Conservation (phyloP, 2,888 invertebrate genomes). For the Holacanthella duospinosa region DNA sequence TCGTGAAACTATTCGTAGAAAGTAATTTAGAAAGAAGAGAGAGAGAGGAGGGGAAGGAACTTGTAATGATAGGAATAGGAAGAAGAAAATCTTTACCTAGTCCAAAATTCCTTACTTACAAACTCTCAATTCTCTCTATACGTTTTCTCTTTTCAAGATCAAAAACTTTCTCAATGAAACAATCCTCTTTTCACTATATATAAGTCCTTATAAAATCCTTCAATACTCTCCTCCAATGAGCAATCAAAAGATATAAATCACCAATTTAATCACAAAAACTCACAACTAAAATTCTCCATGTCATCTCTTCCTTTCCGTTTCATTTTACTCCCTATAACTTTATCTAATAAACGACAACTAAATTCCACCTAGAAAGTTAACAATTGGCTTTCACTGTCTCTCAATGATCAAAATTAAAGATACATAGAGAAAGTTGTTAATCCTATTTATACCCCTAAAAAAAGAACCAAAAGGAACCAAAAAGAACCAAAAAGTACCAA, state of each 20-base stretch:
- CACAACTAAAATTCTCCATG: constrained; percentile 27
- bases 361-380: not conserved
- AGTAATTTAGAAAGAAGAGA: constrained; percentile 2
- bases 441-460: not conserved
- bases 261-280: constrained; percentile 36
- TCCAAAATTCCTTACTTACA: too few species aligned
- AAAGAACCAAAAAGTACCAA: too few species aligned
- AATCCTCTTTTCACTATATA: too few species aligned
- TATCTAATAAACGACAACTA: not conserved
- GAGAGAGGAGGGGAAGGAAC: not conserved
- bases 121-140: not conserved
- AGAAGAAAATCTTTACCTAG: not conserved
- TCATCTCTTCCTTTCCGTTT: constrained; percentile 24
- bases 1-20: not conserved
- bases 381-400: not conserved
- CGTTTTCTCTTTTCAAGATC: not conserved
- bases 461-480: not conserved
- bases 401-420: not conserved
- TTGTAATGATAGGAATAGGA: not conserved
- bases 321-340: too few species aligned
- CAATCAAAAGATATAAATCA: constrained; percentile 36
- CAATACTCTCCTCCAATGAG: not conserved
- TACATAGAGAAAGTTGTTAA: not conserved
- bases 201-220: not conserved
- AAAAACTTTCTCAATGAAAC: not conserved